These are phyloP conservation scores for Pelosia muscerda DNA, from an alignment of 2,888 invertebrate species.

Conservation along the genomic window DNA sequence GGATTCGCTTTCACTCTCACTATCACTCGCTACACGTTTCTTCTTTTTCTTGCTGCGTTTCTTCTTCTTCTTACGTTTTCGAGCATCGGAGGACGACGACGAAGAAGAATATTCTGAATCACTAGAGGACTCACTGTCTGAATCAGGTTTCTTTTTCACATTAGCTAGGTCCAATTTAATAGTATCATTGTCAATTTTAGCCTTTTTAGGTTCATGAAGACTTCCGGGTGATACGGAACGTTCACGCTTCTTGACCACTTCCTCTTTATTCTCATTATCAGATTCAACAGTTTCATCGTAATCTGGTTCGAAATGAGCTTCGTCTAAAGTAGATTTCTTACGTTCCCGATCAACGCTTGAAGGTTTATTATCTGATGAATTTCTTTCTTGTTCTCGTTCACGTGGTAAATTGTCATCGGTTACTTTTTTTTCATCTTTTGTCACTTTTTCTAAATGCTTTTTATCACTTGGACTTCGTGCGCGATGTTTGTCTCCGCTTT, in stretches of 20 bases:
- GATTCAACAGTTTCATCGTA: constrained; percentile 89
- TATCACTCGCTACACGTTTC: constrained; percentile 88
- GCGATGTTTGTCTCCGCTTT: constrained; percentile 62
- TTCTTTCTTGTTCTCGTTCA: constrained; percentile 57
- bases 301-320: constrained; percentile 91
- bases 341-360: constrained; percentile 78
- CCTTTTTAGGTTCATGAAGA: constrained; percentile 67
- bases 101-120: constrained; percentile 83
- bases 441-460: constrained; percentile 63
- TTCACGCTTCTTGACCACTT: constrained; percentile 76
- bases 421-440: constrained; percentile 64
- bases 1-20: constrained; percentile 89
- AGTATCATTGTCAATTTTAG: constrained; percentile 74
- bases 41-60: constrained; percentile 88
- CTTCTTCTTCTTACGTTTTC: constrained; percentile 88
- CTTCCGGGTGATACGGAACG: constrained; percentile 67
- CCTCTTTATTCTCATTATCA: constrained; percentile 88
- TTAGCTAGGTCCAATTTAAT: constrained; percentile 82
- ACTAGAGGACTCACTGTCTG: constrained; percentile 78
- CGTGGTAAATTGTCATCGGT: constrained; percentile 38
- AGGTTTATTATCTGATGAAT: constrained; percentile 54
- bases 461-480: constrained; percentile 63
- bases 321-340: constrained; percentile 90
- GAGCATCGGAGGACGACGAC: constrained; percentile 83
- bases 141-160: constrained; percentile 81